Evolutionary conservation across 1,140 invertebrate genomes (phyloP), one percentile per base, ranked within the genome.

Genomic region (Aphelinus certus): DNA sequence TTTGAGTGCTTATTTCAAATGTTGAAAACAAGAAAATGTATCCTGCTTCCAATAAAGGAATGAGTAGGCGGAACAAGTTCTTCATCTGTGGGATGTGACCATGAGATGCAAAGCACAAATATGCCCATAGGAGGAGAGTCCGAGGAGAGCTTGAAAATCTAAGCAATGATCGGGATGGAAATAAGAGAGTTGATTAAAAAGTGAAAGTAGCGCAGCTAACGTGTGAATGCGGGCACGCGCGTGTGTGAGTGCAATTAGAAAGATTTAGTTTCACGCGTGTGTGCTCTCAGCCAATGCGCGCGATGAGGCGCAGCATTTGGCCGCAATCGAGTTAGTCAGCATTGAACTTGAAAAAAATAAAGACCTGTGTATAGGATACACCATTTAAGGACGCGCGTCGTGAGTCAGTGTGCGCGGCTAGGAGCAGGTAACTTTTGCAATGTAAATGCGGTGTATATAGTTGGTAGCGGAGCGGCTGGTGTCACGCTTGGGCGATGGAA

Each of bases 61-160:
- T 78, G 77, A 76, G 83, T 83, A 74, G 81, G 83, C 74, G 78
- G 80, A 84, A 83, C 81, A 82, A 83, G 77, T 84, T 83, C 63
- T 81, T 76, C 78, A 77, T 76, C 76, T 79, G 82, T 84, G 76
- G 82, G 79, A 70, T 79, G 80, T 81, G 78, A 81, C 81, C 81
- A 80, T 83, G 76, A 80, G 75, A 67, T 80, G 4, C 79, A 78
- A 77, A 77, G 66, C 71, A 75, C 76, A 81, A 79, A 80, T 77
- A 78, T 82, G 70, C 77, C 76, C 74, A 80, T 81, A 81, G 64
- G 78, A 82, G 77, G 77, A 81, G 49, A 76, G 71, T 75, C 76
- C 53, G 64, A 55, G 42, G 45, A 9, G 5, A 46, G 2, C n/a
- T 58, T 47, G 42, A 7, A 68, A 57, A 68, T 46, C 1, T 57